Conservation (phyloP, 2,888 invertebrate species). For the Acanthosoma haemorrhoidale region DNA sequence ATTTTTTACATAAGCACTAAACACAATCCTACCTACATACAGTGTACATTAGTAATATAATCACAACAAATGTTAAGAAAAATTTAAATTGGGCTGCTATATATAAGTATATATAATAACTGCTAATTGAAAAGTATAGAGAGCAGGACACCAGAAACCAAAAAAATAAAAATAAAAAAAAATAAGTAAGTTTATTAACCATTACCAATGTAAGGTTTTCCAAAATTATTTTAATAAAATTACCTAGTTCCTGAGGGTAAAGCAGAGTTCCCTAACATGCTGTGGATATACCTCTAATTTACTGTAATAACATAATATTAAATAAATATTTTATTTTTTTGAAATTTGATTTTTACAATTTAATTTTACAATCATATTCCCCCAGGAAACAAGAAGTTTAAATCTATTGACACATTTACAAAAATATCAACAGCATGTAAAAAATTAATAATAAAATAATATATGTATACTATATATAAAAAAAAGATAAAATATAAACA, state of each 20-base stretch:
- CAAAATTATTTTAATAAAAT: neutral
- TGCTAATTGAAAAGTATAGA: constrained; percentile 26
- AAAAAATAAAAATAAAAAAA: neutral
- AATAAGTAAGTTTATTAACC: neutral
- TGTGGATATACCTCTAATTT: neutral
- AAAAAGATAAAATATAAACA: constrained; percentile 26
- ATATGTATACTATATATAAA: constrained; percentile 2
- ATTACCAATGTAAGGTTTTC: neutral
- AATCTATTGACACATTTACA: constrained; percentile 19
- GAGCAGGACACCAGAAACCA: constrained; percentile 26
- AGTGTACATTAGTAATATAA: constrained; percentile 34
- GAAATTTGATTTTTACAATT: neutral
- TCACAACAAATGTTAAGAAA: constrained; percentile 32
- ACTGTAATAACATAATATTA: neutral
- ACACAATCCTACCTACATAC: constrained; percentile 39
- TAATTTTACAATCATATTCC: neutral
- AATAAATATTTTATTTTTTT: neutral
- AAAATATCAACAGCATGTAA: constrained; percentile 24
- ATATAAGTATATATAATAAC: neutral
- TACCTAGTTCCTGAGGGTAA: neutral
- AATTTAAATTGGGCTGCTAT: constrained; percentile 11
- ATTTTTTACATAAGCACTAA: constrained; percentile 40
- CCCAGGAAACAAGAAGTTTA: neutral
- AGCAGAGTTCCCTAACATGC: neutral
- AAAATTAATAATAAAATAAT: constrained; percentile 25